These are phyloP conservation scores for Sciurus carolinensis DNA, from an alignment of 2,797 vertebrate species.

Conservation along the genomic window DNA sequence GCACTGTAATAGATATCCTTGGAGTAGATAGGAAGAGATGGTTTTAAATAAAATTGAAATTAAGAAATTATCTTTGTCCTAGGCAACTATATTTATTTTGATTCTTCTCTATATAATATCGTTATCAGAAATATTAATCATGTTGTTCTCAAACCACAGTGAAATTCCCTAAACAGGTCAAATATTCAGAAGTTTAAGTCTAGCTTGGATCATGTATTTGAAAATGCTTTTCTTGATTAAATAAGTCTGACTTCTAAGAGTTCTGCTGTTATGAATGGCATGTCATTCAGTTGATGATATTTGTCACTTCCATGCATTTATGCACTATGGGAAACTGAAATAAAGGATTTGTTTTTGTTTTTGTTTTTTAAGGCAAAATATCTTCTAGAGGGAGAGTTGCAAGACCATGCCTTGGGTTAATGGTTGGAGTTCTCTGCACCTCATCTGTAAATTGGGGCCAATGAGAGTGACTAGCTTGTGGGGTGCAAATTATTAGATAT, in stretches of 20 bases:
- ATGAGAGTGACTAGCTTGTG: too few relatives aligned
- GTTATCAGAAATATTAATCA: neutral
- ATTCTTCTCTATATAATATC: neutral
- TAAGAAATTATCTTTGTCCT: constrained; percentile 4
- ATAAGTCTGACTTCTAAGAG: neutral
- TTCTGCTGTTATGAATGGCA: neutral
- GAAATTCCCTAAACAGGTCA: constrained; percentile 27
- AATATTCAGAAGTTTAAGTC: neutral
- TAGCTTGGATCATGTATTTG: neutral
- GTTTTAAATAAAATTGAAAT: constrained; percentile 32
- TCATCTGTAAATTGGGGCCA: neutral
- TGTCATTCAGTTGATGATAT: neutral
- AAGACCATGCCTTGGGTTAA: too few relatives aligned
- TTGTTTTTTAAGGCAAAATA: neutral
- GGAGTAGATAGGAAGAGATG: neutral
- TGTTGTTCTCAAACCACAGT: neutral
- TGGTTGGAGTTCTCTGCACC: neutral
- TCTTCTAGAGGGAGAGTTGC: neutral
- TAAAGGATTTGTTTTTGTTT: too few relatives aligned
- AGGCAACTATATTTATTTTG: neutral
- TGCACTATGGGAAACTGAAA: neutral
- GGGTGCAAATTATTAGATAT: neutral
- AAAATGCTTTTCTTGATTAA: neutral
- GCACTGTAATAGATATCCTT: neutral
- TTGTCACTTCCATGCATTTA: neutral